These are phyloP conservation scores for Ascaphus truei DNA, from an alignment of 2,113 vertebrate genomes.

Conservation along the genomic window DNA sequence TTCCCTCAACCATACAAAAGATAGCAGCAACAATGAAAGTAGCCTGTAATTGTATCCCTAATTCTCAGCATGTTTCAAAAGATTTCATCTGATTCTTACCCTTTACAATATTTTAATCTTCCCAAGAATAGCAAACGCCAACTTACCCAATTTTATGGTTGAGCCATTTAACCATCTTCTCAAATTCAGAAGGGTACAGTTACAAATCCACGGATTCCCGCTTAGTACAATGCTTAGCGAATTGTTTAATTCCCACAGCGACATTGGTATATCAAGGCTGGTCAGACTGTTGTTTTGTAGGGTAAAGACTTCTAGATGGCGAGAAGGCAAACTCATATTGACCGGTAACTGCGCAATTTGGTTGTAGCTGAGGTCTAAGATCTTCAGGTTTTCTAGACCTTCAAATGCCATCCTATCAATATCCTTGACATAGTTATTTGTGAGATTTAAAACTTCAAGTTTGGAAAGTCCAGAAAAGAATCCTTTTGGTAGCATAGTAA, in stretches of 20 bases:
- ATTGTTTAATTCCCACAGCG: not conserved
- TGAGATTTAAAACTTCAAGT: conserved; percentile 65
- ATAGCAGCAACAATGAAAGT: no score
- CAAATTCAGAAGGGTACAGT: conserved; percentile 59
- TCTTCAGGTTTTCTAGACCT: conserved; percentile 55
- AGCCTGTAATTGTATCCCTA: no score
- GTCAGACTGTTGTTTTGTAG: conserved; percentile 59
- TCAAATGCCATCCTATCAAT: conserved; percentile 63
- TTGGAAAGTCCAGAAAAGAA: conserved; percentile 59
- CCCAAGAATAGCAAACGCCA: no score
- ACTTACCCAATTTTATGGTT: conserved; percentile 64
- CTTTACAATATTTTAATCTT: no score
- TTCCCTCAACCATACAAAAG: no score
- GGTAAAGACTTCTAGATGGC: conserved; percentile 54
- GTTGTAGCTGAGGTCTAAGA: conserved; percentile 74
- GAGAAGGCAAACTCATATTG: conserved; percentile 47
- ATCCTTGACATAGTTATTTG: conserved; percentile 61
- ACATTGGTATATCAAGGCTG: conserved; percentile 44
- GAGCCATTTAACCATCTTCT: conserved; percentile 51
- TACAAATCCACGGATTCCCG: conserved; percentile 81
- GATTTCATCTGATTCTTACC: no score
- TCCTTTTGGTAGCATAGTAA: conserved; percentile 52
- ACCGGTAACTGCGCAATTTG: conserved; percentile 58
- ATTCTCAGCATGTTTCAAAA: no score
- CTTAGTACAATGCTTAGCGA: conserved; percentile 52